Percentiles rank a stretch among this genome's conserved stretches.
Evolutionary conservation across 2,113 vertebrate species (phyloP).

Genomic region (Glaucidium brasilianum): DNA sequence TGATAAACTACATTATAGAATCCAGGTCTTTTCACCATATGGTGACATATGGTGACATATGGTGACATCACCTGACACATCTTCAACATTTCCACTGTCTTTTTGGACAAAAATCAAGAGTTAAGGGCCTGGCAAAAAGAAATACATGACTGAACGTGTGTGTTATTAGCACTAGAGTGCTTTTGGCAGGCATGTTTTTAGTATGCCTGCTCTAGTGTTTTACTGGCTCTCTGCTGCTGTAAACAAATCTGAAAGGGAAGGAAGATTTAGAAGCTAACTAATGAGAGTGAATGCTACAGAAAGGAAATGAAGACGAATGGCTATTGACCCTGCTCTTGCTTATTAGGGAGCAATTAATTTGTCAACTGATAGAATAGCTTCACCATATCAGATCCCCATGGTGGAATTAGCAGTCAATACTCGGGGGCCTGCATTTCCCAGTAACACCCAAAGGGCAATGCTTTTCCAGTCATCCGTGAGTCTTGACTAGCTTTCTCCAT

Average conservation of each 20-base stretch:
- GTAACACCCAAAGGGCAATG: neutral
- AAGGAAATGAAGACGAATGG: neutral
- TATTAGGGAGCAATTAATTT: constrained; percentile 10
- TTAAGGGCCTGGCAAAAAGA: neutral
- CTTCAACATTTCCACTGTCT: neutral
- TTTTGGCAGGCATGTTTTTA: neutral
- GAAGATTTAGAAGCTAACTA: constrained; percentile 10
- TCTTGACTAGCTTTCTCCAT: neutral
- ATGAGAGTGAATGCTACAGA: neutral
- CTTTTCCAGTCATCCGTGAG: neutral
- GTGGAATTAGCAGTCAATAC: neutral
- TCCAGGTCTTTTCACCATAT: neutral
- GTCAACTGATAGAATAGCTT: neutral
- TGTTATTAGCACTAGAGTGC: neutral
- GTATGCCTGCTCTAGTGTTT: neutral
- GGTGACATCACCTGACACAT: neutral
- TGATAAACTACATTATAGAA: neutral
- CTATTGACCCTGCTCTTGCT: neutral
- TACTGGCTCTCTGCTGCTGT: neutral
- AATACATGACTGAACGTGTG: neutral
- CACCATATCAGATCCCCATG: neutral
- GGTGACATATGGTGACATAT: neutral
- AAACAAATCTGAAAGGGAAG: neutral
- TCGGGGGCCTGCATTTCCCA: neutral
- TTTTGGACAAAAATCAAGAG: neutral